Evolutionary conservation across 2,113 vertebrate genomes (phyloP).

Genomic region (Lonchura striata): DNA sequence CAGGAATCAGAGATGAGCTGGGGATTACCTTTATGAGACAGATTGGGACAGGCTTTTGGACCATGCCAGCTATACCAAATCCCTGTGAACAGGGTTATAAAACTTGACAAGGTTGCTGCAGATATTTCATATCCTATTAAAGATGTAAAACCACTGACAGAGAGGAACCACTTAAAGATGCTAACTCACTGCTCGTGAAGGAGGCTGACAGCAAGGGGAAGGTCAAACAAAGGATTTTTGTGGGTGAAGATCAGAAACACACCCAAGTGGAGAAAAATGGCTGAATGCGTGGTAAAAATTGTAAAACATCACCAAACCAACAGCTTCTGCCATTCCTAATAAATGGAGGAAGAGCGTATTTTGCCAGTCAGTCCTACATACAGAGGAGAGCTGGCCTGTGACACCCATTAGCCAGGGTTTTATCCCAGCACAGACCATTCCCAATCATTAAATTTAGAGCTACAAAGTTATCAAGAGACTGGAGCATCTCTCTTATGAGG

Average conservation of each 20-base stretch:
- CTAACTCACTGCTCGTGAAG: background rate
- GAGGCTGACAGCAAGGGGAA: background rate
- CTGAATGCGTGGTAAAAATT: background rate
- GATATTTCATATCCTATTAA: constrained; percentile 30
- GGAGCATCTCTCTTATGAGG: background rate
- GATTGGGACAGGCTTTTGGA: constrained; percentile 31
- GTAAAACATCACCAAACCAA: background rate
- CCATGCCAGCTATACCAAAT: constrained; percentile 17
- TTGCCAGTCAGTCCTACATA: background rate
- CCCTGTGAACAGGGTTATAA: constrained; percentile 2
- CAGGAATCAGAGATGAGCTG: constrained; percentile 17
- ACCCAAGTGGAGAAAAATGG: background rate
- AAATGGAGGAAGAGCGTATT: background rate
- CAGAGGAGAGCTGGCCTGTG: background rate
- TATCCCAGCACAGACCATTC: background rate
- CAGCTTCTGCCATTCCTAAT: background rate
- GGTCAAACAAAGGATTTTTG: background rate
- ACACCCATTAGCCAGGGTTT: background rate
- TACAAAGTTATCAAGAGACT: background rate
- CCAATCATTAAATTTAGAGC: background rate
- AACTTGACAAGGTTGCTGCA: constrained; percentile 36
- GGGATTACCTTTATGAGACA: constrained; percentile 30
- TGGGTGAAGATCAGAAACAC: background rate
- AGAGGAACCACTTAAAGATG: background rate
- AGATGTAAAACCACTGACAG: constrained; percentile 33